These are phyloP conservation scores for Andrena trimmerana DNA, from an alignment of 2,888 invertebrate species.

Conservation along the genomic window DNA sequence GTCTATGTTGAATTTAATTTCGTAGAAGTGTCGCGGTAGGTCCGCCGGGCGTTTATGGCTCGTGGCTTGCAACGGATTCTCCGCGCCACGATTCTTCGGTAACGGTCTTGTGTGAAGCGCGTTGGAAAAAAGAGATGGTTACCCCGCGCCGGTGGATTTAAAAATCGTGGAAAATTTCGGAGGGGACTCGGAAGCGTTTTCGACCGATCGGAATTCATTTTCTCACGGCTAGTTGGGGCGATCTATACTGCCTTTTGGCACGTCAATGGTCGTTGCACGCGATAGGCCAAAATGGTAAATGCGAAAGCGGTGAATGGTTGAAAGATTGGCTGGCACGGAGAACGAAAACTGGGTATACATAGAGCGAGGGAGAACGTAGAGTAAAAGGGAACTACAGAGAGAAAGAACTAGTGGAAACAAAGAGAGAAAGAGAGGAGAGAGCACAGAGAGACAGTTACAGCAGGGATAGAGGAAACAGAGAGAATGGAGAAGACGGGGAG, in stretches of 20 bases:
- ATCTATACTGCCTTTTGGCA: background rate
- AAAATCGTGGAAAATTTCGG: constrained; percentile 13
- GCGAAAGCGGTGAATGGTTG: constrained; percentile 24
- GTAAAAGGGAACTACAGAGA: background rate
- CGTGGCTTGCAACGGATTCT: background rate
- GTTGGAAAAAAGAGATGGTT: background rate
- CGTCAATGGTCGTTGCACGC: background rate
- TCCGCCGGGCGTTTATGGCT: constrained; percentile 12
- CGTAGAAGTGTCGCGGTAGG: constrained; percentile 20
- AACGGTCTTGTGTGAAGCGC: background rate
- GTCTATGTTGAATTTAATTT: constrained; percentile 42
- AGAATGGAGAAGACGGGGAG: constrained; percentile 65
- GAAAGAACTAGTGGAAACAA: constrained; percentile 30
- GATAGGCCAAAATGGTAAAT: constrained; percentile 16
- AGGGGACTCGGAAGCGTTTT: constrained; percentile 28
- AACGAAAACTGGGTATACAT: too few species aligned
- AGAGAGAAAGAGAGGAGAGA: constrained; percentile 58
- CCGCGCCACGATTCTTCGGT: background rate
- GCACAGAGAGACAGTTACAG: constrained; percentile 44
- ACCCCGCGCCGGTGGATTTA: background rate
- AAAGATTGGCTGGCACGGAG: constrained; percentile 30
- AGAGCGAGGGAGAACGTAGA: too few species aligned
- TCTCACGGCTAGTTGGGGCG: constrained; percentile 46
- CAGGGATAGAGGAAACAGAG: constrained; percentile 61
- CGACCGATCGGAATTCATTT: constrained; percentile 45